phyloP scores from a whole-genome alignment of 2,113 vertebrate species.

The Phylloscopus trochilus region DNA sequence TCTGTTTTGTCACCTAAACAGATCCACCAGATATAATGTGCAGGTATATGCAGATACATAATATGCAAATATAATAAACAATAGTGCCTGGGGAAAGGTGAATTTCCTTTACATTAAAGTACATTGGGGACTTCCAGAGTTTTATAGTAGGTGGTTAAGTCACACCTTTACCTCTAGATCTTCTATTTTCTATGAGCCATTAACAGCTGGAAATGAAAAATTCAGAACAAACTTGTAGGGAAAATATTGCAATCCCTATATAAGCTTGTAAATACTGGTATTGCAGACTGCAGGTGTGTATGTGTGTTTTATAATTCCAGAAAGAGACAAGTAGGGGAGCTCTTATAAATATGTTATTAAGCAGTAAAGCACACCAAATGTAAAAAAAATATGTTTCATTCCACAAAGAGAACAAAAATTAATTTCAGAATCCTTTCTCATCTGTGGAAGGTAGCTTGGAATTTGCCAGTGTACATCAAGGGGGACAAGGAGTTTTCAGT shows the following conservation, averaged over 20 bases:
- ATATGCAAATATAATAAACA: not conserved
- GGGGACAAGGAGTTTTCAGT: not conserved
- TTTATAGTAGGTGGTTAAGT: slow-evolving; percentile 32
- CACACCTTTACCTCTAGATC: slow-evolving; percentile 41
- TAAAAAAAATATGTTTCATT: not conserved
- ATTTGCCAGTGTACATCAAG: not conserved
- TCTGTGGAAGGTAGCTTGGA: not conserved
- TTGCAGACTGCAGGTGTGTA: slow-evolving; percentile 49
- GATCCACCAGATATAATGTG: not conserved
- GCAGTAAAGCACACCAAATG: slow-evolving; percentile 33
- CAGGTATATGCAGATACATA: not conserved
- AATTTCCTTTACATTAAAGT: slow-evolving; percentile 44
- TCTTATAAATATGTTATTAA: slow-evolving; percentile 61
- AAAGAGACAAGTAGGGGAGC: slow-evolving; percentile 62
- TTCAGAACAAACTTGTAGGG: slow-evolving; percentile 28
- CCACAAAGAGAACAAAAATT: not conserved
- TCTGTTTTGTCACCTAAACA: not conserved
- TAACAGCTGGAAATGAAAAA: slow-evolving; percentile 65
- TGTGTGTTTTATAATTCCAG: slow-evolving; percentile 47
- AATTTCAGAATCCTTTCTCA: not conserved
- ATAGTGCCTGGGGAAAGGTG: slow-evolving; percentile 15
- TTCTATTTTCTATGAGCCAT: slow-evolving; percentile 20
- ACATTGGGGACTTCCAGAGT: slow-evolving; percentile 17
- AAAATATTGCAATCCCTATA: slow-evolving; percentile 40
- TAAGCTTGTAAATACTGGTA: slow-evolving; percentile 51